Evolutionary conservation across 1,140 invertebrate species (phyloP).

Genomic region (Saccostrea cuccullata): DNA sequence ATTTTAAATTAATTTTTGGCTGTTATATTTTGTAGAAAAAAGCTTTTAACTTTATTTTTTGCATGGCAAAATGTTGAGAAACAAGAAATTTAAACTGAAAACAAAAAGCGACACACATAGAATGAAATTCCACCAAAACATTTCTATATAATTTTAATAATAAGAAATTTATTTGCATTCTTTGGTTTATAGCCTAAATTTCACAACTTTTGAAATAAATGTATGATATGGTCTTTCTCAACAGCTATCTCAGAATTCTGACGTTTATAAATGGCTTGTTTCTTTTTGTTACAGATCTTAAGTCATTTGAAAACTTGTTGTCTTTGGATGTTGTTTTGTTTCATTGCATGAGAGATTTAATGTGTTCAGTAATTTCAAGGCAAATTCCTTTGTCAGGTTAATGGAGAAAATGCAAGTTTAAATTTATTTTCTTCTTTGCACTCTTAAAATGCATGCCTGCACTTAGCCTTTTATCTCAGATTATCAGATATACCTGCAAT

Average conservation of each 20-base stretch:
- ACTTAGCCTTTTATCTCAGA: neutral
- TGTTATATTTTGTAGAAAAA: neutral
- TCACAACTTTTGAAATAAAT: constrained; percentile 24
- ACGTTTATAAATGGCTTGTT: neutral
- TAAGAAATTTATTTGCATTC: neutral
- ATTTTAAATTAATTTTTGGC: neutral
- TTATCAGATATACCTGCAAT: neutral
- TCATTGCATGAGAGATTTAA: neutral
- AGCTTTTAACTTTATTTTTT: neutral
- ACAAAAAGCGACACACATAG: neutral
- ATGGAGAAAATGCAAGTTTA: constrained; percentile 28
- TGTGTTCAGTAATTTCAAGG: neutral
- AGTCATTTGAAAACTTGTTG: neutral
- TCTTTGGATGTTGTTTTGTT: neutral
- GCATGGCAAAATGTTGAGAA: neutral
- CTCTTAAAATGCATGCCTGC: constrained; percentile 6
- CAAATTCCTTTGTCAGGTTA: constrained; percentile 20
- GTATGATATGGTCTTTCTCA: neutral
- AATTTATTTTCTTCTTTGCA: constrained; percentile 2
- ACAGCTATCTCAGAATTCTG: neutral
- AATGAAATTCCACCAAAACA: constrained; percentile 19
- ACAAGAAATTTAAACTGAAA: neutral
- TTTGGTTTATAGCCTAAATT: neutral
- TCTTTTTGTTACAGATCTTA: neutral
- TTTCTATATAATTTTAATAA: neutral